These are phyloP conservation scores for Cosmia trapezina DNA, from an alignment of 2,888 invertebrate species.

Conservation along the genomic window DNA sequence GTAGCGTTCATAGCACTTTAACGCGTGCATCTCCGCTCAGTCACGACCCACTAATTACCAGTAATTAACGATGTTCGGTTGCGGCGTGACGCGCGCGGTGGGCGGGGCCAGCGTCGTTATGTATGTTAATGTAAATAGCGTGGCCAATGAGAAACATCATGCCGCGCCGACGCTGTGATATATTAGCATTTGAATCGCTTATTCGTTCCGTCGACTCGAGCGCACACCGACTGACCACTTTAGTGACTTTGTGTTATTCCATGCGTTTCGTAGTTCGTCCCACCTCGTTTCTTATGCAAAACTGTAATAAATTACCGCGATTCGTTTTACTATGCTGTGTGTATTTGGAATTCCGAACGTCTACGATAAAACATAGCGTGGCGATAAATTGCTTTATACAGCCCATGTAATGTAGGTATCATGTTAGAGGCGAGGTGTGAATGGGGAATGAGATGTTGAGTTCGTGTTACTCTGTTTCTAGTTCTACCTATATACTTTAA, in stretches of 20 bases:
- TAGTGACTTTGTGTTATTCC: slow-evolving; percentile 76
- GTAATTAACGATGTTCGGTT: slow-evolving; percentile 86
- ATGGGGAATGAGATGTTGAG: slow-evolving; percentile 73
- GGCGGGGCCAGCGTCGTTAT: slow-evolving; percentile 85
- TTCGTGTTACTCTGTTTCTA: slow-evolving; percentile 58
- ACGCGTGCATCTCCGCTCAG: slow-evolving; percentile 76
- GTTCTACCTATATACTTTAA: neutral
- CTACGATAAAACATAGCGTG: slow-evolving; percentile 71
- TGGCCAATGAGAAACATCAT: slow-evolving; percentile 87
- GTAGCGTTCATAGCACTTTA: slow-evolving; percentile 65
- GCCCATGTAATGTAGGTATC: slow-evolving; percentile 73
- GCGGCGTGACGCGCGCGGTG: slow-evolving; percentile 82
- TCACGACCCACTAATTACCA: slow-evolving; percentile 86
- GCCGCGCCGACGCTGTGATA: slow-evolving; percentile 87
- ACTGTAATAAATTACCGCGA: slow-evolving; percentile 79
- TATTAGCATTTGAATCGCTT: slow-evolving; percentile 90
- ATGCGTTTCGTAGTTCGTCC: slow-evolving; percentile 80
- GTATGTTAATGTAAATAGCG: slow-evolving; percentile 88
- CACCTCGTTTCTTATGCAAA: slow-evolving; percentile 80
- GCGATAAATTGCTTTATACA: slow-evolving; percentile 80
- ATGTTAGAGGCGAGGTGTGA: slow-evolving; percentile 73
- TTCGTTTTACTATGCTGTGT: slow-evolving; percentile 72
- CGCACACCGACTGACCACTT: slow-evolving; percentile 71
- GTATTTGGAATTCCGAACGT: slow-evolving; percentile 71
- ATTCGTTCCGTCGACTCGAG: slow-evolving; percentile 79